Conservation (phyloP, 1,140 invertebrate genomes). For the Lineus longissimus region DNA sequence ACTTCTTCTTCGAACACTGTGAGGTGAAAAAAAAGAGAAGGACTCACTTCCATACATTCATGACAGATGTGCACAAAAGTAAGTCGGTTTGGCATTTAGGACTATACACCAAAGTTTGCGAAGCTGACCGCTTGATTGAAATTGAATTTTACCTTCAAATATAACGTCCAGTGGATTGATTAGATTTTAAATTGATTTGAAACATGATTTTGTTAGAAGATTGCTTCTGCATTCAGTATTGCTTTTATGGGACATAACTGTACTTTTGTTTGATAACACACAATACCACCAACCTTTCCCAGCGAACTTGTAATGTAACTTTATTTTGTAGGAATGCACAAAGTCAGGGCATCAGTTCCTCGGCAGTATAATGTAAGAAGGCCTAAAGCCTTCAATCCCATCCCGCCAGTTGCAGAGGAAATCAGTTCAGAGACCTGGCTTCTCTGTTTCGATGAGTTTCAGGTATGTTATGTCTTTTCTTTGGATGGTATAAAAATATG, state of each 20-base stretch:
- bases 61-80: constrained; percentile 87
- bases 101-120: too few species aligned
- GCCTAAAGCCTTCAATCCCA: constrained; percentile 75
- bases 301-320: too few species aligned
- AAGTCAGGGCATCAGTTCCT: constrained; percentile 38
- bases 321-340: constrained; percentile 53
- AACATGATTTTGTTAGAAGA: too few species aligned
- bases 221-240: too few species aligned
- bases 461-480: too few species aligned
- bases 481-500: too few species aligned
- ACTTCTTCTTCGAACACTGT: constrained; percentile 86
- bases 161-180: too few species aligned
- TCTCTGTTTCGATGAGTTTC: constrained; percentile 99
- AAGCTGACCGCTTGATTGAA: too few species aligned
- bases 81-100: too few species aligned
- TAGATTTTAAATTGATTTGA: too few species aligned
- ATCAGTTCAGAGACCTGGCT: constrained; percentile 84
- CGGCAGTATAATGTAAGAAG: constrained; percentile 32
- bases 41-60: constrained; percentile 96
- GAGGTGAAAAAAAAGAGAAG: constrained; percentile 66
- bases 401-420: constrained; percentile 82
- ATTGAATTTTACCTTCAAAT: too few species aligned
- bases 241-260: not conserved
- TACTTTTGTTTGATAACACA: not conserved
- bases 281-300: too few species aligned